Evolutionary conservation across 2,888 invertebrate genomes (phyloP).

Genomic region (Nymphalis c-album): DNA sequence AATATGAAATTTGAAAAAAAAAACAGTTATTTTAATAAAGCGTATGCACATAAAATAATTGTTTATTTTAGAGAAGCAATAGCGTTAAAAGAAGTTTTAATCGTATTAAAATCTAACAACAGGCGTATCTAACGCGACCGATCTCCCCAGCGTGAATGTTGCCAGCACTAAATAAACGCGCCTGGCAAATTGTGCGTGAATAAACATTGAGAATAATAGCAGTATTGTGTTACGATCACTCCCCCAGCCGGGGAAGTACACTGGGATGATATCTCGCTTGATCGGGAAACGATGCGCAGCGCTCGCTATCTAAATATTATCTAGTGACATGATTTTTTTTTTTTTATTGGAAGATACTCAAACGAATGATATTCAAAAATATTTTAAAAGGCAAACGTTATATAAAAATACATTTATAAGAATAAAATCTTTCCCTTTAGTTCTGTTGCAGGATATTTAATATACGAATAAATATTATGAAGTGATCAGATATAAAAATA

Average conservation of each 20-base stretch:
- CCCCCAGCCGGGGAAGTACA: slow-evolving; percentile 37
- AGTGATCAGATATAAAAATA: too few relatives aligned
- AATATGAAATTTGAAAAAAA: too few relatives aligned
- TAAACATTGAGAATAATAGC: slow-evolving; percentile 75
- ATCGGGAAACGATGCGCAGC: slow-evolving; percentile 40
- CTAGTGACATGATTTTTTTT: slow-evolving; percentile 26
- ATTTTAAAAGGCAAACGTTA: too few relatives aligned
- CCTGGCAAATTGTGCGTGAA: slow-evolving; percentile 78
- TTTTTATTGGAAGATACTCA: slow-evolving; percentile 7
- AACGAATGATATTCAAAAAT: too few relatives aligned
- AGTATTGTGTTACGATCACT: slow-evolving; percentile 68
- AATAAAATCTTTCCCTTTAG: too few relatives aligned
- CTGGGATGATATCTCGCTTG: slow-evolving; percentile 42
- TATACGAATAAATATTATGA: too few relatives aligned
- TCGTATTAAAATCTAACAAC: slow-evolving; percentile 32
- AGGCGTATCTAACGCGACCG: slow-evolving; percentile 22
- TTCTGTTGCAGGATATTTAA: too few relatives aligned
- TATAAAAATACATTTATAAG: too few relatives aligned
- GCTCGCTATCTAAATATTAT: slow-evolving; percentile 28
- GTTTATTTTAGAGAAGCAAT: slow-evolving; percentile 22
- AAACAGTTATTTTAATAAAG: neutral
- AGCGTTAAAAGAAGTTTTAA: slow-evolving; percentile 27
- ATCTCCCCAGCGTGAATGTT: slow-evolving; percentile 54
- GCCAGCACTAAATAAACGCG: slow-evolving; percentile 73
- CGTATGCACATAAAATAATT: slow-evolving; percentile 4